Evolutionary conservation across 2,797 vertebrate genomes (phyloP), one percentile per base, ranked within the genome.

Genomic region (Pseudochromis fuscus): DNA sequence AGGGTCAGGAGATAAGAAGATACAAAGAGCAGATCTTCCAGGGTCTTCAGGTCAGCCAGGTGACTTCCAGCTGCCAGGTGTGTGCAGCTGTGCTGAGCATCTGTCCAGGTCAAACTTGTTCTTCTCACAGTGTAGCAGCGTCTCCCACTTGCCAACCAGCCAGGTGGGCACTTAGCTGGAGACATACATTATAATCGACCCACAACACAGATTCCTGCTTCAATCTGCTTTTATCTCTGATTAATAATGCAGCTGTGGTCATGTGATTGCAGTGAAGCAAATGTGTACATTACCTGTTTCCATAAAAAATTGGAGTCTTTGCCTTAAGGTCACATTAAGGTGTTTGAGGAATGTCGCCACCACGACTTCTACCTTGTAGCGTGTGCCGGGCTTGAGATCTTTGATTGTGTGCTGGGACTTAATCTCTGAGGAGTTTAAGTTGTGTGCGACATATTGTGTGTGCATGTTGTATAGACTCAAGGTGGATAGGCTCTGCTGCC

Each of bases 201-300:
- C 9, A 62, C 13, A 40, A 25, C 7, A 31, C 37, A 62, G 25
- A 21, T 28, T 28, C 2, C 33, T 40, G 13, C 18, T 11, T 67
- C 45, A 67, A 7, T 44, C n/a, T 9, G 40, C 21, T 56, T 64
- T 4, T n/a, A n/a, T n/a, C n/a, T n/a, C 37, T 27, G 13, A 5
- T 6, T 61, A 1, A 35, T n/a, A 28, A 58, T 3, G 6, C 69
- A 67, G 30, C 58, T 52, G 37, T 7, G 28, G 24, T 56, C 21
- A 45, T 16, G 18, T 35, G 10, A 21, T 19, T 38, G 28, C 5
- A 6, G 30, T 42, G 33, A 7, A 66, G 23, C 11, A 67, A 49
- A 67, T 49, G 7, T 57, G 28, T 44, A 72, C 8, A 38, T 4
- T 93, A 97, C 96, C 96, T 93, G 96, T 96, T 93, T 96, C 94